phyloP scores from a whole-genome alignment of 2,113 vertebrate genomes.

The Glaucomys volans region DNA sequence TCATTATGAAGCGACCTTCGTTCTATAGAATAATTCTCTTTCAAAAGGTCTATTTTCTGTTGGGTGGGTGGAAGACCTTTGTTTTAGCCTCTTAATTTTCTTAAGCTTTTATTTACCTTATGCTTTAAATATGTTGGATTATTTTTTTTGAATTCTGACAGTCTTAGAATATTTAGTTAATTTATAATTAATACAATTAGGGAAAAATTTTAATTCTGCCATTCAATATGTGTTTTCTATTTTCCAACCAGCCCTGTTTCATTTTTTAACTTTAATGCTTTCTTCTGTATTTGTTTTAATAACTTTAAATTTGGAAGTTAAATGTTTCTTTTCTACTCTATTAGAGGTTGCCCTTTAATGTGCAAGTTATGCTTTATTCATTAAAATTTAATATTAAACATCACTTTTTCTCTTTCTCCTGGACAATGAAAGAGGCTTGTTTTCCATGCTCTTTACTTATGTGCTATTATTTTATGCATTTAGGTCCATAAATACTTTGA shows the following conservation, averaged over 20 bases:
- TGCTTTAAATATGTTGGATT: constrained; percentile 1
- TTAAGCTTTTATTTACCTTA: neutral
- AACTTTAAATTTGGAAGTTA: constrained; percentile 5
- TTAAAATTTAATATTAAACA: constrained; percentile 36
- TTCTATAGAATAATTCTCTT: neutral
- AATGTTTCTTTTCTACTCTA: neutral
- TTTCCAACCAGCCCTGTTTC: neutral
- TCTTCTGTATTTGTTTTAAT: neutral
- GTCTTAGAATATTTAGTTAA: neutral
- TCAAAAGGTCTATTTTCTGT: neutral
- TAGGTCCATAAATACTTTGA: constrained; percentile 15
- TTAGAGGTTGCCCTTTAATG: neutral
- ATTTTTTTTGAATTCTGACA: neutral
- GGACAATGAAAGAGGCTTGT: neutral
- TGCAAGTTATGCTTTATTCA: constrained; percentile 5
- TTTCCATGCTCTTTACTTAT: neutral
- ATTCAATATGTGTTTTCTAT: neutral
- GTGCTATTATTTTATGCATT: neutral
- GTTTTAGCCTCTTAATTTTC: neutral
- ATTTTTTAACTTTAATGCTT: neutral
- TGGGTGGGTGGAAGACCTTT: neutral
- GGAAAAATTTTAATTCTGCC: neutral
- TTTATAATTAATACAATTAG: neutral
- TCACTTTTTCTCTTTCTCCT: neutral
- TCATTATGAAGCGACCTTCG: neutral